Evolutionary conservation across 1,140 invertebrate genomes (phyloP).

Genomic region (Aporrectodea caliginosa): DNA sequence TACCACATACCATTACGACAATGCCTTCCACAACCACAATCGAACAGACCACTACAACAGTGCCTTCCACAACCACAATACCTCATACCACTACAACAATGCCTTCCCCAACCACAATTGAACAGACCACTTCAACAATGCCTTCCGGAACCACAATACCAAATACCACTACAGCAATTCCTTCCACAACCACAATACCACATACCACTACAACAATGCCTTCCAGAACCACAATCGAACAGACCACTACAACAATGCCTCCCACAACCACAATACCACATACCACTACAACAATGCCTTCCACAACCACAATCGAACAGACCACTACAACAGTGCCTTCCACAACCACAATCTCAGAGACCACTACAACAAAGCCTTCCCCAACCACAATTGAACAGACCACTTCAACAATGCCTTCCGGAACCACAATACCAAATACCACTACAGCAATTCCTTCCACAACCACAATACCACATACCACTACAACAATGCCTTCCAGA

Average conservation of each 20-base stretch:
- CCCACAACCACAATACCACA: too few species aligned
- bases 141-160: not conserved
- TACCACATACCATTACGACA: too few species aligned
- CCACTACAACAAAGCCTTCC: too few species aligned
- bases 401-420: not conserved
- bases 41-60: not conserved
- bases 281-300: too few species aligned
- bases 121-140: not conserved
- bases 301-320: too few species aligned
- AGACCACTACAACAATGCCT: too few species aligned
- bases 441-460: not conserved
- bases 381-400: not conserved
- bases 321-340: too few species aligned
- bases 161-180: too few species aligned
- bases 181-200: too few species aligned
- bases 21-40: not conserved
- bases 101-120: not conserved
- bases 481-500: not conserved
- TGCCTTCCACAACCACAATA: not conserved
- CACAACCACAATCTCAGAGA: too few species aligned
- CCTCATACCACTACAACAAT: not conserved
- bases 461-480: not conserved
- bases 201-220: too few species aligned
- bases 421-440: not conserved
- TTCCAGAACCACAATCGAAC: too few species aligned